Percentiles rank a stretch among this genome's conserved stretches.
phyloP scores from a whole-genome alignment of 2,113 vertebrate species.

The Okapia johnstoni region DNA sequence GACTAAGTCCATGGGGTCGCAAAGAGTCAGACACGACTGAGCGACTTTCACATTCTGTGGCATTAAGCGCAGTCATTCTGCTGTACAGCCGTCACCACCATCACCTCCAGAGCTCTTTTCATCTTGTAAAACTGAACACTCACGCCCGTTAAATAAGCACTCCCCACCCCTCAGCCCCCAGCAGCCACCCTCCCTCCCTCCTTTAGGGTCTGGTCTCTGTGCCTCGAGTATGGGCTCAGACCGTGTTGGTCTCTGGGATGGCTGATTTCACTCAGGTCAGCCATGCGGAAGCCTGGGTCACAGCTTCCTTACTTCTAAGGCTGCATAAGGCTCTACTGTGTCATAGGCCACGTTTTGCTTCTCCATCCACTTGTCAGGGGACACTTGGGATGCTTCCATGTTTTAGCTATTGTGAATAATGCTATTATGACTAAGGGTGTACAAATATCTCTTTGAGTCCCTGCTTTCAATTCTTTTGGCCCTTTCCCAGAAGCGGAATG shows the following conservation, averaged over 20 bases:
- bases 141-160: accelerated
- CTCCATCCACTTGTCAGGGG: background rate
- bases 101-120: no score
- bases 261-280: background rate
- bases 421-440: background rate
- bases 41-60: background rate
- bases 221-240: background rate
- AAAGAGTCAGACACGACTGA: background rate
- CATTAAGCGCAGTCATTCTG: accelerated
- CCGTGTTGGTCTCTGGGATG: background rate
- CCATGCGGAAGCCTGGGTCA: background rate
- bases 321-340: background rate
- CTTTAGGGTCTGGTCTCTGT: background rate
- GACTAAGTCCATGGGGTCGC: background rate
- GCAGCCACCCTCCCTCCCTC: no score
- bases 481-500: background rate
- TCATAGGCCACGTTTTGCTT: background rate
- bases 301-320: background rate
- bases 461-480: background rate
- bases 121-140: background rate
- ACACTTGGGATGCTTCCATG: background rate
- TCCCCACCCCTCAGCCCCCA: background rate
- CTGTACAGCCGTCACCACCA: accelerated
- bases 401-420: background rate
- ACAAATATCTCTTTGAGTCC: background rate